Conservation (phyloP, 2,797 vertebrate species). For the Meriones psammophilus region DNA sequence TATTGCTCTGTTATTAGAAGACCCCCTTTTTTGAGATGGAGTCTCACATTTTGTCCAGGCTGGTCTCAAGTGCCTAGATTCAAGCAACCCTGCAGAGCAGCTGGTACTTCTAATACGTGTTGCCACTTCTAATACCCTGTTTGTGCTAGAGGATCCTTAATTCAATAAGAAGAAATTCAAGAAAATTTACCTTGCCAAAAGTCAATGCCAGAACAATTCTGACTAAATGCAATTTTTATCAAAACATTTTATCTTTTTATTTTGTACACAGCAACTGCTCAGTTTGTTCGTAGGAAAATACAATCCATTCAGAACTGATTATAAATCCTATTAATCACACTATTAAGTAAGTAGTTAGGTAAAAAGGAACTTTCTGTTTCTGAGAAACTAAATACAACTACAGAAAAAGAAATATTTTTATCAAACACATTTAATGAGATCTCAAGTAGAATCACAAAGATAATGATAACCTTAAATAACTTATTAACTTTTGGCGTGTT, state of each 20-base stretch:
- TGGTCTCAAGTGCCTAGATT: not conserved
- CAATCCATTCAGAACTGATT: not conserved
- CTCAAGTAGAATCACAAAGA: conserved; percentile 14
- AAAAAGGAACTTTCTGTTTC: conserved; percentile 9
- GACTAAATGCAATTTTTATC: conserved; percentile 10
- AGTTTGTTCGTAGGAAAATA: not conserved
- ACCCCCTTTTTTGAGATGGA: not conserved
- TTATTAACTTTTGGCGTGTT: not conserved
- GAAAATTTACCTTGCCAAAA: conserved; percentile 55
- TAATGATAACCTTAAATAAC: conserved; percentile 27
- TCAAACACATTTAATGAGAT: conserved; percentile 54
- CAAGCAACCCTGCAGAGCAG: not conserved
- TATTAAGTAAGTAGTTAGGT: conserved; percentile 21
- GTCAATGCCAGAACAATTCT: conserved; percentile 16
- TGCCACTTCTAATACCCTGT: not conserved
- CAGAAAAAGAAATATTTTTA: conserved; percentile 25
- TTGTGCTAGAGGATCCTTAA: not conserved
- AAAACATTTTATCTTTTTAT: conserved; percentile 12
- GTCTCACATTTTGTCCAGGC: not conserved
- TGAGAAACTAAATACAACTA: conserved; percentile 23
- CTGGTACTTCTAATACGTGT: no score
- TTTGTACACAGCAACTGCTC: conserved; percentile 19
- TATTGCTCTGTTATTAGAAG: conserved; percentile 1
- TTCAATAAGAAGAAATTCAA: conserved; percentile 56
- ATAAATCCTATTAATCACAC: conserved; percentile 48